phyloP scores from a whole-genome alignment of 2,113 vertebrate genomes.

The Mobula birostris region DNA sequence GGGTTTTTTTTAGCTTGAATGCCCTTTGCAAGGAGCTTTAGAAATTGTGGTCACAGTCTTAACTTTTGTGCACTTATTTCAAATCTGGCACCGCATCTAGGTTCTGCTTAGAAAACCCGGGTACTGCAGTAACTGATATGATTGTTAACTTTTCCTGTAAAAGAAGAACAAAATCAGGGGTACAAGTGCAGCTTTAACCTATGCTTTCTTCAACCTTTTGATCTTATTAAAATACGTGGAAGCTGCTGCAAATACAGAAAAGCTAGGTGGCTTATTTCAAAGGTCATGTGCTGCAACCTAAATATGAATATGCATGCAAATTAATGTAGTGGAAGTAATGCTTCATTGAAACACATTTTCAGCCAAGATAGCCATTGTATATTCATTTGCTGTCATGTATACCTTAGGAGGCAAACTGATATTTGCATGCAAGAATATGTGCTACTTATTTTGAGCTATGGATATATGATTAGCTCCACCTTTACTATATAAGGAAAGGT shows the following conservation, averaged over 20 bases:
- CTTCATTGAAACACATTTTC: neutral
- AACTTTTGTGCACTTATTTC: neutral
- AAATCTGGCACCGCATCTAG: neutral
- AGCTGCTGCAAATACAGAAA: neutral
- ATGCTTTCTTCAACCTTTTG: no score
- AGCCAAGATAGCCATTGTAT: neutral
- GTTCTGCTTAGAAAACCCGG: neutral
- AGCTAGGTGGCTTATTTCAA: neutral
- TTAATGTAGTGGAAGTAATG: neutral
- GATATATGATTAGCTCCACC: neutral
- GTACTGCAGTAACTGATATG: neutral
- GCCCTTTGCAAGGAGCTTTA: neutral
- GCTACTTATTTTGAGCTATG: no score
- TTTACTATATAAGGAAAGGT: constrained; percentile 25
- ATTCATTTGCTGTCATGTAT: neutral
- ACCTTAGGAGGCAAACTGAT: neutral
- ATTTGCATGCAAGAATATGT: neutral
- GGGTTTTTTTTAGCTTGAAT: neutral
- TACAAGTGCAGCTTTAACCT: no score
- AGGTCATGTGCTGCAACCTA: neutral
- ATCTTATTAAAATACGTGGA: neutral
- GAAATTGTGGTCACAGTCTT: neutral
- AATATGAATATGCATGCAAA: neutral
- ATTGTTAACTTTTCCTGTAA: neutral
- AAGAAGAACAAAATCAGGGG: neutral